Conservation (phyloP, 2,888 invertebrate genomes). For the Nomada goodeniana region DNA sequence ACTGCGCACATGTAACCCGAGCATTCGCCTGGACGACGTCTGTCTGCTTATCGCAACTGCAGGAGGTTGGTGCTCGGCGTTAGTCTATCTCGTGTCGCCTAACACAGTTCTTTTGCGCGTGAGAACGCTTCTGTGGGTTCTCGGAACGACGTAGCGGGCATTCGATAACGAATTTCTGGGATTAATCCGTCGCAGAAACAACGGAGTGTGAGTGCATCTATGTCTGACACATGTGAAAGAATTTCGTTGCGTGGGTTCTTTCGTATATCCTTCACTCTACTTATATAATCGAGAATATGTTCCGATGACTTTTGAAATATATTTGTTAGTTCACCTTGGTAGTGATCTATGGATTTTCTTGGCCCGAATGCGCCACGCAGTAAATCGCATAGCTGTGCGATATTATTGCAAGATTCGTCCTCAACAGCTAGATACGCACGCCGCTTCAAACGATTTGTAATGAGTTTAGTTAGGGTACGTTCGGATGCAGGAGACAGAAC, state of each 20-base stretch:
- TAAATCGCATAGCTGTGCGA: neutral
- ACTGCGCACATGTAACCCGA: too few species aligned
- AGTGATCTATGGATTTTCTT: neutral
- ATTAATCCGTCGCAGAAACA: neutral
- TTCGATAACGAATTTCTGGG: neutral
- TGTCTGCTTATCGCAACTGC: neutral
- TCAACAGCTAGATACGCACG: neutral
- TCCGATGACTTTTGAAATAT: neutral
- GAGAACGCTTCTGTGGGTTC: too few species aligned
- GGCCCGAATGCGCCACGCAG: neutral
- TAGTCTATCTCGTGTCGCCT: too few species aligned
- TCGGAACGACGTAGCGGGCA: too few species aligned
- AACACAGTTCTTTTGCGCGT: too few species aligned
- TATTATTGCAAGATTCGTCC: neutral
- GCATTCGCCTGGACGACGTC: too few species aligned
- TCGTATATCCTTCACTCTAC: constrained; percentile 13
- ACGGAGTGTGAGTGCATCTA: neutral
- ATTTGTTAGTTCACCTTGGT: neutral
- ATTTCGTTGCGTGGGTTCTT: neutral
- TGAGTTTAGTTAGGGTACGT: neutral
- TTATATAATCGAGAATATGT: constrained; percentile 11
- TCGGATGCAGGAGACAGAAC: neutral
- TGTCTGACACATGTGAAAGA: neutral
- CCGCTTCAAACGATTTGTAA: neutral
- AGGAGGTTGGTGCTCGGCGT: neutral